Evolutionary conservation across 2,888 invertebrate species (phyloP).

Genomic region (Halictus quadricinctus): DNA sequence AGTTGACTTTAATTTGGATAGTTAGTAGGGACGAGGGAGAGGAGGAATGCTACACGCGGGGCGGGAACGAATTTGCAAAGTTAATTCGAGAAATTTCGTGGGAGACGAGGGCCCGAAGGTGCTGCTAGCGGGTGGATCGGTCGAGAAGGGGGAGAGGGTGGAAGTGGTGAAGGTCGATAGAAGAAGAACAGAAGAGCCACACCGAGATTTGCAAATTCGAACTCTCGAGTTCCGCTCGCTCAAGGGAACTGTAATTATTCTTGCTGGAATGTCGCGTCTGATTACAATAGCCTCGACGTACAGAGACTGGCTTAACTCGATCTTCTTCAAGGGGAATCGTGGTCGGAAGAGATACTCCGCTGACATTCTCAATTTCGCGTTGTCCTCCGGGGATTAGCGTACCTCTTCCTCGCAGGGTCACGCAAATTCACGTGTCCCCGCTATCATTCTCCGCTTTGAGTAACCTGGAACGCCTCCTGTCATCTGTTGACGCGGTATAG

Average conservation of each 20-base stretch:
- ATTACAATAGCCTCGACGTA: constrained; percentile 58
- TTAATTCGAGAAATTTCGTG: constrained; percentile 53
- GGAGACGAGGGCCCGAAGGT: constrained; percentile 9
- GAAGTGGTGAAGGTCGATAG: background rate
- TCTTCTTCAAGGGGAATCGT: constrained; percentile 35
- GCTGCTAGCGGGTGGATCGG: background rate
- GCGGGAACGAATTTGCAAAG: constrained; percentile 50
- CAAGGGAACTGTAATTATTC: constrained; percentile 59
- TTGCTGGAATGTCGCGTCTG: constrained; percentile 56
- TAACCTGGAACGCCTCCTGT: background rate
- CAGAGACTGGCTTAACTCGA: constrained; percentile 48
- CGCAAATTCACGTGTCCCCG: background rate
- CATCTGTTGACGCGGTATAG: background rate
- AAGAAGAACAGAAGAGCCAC: constrained; percentile 16
- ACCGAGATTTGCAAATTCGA: constrained; percentile 34
- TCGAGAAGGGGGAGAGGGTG: background rate
- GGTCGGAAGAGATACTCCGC: constrained; percentile 15
- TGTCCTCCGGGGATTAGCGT: constrained; percentile 1
- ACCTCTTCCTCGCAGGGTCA: background rate
- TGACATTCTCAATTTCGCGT: constrained; percentile 29
- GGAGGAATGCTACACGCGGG: background rate
- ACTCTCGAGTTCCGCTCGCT: constrained; percentile 21
- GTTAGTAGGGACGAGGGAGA: background rate
- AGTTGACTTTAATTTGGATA: constrained; percentile 31
- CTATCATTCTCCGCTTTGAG: background rate